Base-by-base conservation (phyloP, 53 echinoderm and acorn worm species). In the Holothuria leucospilota region DNA sequence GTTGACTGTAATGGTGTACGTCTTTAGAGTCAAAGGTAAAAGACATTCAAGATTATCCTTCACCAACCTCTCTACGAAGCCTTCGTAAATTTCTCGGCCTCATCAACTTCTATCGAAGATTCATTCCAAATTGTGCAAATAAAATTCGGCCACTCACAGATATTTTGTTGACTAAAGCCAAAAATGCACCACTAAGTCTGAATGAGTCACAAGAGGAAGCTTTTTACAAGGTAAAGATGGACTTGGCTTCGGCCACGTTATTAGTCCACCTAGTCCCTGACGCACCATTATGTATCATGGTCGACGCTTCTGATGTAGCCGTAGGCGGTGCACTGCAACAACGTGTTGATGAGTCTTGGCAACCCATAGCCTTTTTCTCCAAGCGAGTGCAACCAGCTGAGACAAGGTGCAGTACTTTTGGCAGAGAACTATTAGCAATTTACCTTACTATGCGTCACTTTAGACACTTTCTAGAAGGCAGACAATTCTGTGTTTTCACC, bases 361-460 rank as follows among this genome's bases (percentile, higher is more conserved):
- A 92, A 69, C 89, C 89, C 29, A 53, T 89, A 53, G 88, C 85
- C 20, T 92, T 91, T 56, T 88, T 70, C 23, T 92, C 86, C 0
- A 61, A 52, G 49, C 69, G 69, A 26, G 74, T 92, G 16, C 34
- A 61, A 85, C 88, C 39, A 92, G 81, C 27, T 62, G 88, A n/a
- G n/a, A n/a, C n/a, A n/a, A n/a, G n/a, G n/a, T n/a, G n/a, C n/a
- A n/a, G n/a, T n/a, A n/a, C n/a, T n/a, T n/a, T n/a, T n/a, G n/a
- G n/a, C n/a, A n/a, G n/a, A 15, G 88, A 92, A 75, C 69, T 92
- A 26, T 59, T 92, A 8, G 85, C 92, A 8, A 70, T 92, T 14
- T 92, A 92, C 51, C 60, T 92, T 21, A 51, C 86, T 5, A 82
- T 92, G 28, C 85, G 73, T 92, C 69, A n/a, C n/a, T n/a, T n/a